These are phyloP conservation scores for Nothura maculosa DNA, from an alignment of 2,797 vertebrate genomes.

Conservation along the genomic window DNA sequence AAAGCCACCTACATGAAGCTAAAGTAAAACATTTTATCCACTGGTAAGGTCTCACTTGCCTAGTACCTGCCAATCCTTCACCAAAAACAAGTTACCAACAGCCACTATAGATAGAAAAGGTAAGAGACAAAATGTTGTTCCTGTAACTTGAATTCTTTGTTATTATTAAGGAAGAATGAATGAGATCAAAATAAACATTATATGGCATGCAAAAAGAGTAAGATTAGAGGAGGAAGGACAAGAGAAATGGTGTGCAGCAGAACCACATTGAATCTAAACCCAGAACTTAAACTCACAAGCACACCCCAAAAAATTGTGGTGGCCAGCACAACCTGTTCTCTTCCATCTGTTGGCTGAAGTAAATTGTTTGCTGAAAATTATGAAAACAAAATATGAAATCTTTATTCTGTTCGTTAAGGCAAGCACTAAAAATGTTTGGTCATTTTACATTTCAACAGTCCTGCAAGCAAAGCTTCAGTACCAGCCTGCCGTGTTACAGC, in stretches of 20 bases:
- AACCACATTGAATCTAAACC: not conserved
- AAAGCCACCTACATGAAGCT: not conserved
- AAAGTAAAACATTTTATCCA: not conserved
- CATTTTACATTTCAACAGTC: not conserved
- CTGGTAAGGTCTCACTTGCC: not conserved
- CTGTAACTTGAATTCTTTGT: not conserved
- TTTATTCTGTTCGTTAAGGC: not conserved
- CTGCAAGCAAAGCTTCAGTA: not conserved
- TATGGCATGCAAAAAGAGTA: not conserved
- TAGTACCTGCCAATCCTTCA: not conserved
- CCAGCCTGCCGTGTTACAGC: not conserved
- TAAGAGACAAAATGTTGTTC: not conserved
- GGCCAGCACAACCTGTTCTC: not conserved
- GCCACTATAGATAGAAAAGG: not conserved
- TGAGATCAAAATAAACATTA: rapidly evolving
- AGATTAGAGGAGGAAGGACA: not conserved
- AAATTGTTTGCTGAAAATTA: not conserved
- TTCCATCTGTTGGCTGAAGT: not conserved
- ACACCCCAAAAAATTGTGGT: not conserved
- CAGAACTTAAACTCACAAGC: not conserved
- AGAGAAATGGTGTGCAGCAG: not conserved
- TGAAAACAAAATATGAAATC: not conserved
- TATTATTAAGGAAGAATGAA: not conserved
- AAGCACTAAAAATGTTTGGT: not conserved
- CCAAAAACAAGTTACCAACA: not conserved